Conservation (phyloP, 2,888 invertebrate species). For the Agriopis aurantiaria region DNA sequence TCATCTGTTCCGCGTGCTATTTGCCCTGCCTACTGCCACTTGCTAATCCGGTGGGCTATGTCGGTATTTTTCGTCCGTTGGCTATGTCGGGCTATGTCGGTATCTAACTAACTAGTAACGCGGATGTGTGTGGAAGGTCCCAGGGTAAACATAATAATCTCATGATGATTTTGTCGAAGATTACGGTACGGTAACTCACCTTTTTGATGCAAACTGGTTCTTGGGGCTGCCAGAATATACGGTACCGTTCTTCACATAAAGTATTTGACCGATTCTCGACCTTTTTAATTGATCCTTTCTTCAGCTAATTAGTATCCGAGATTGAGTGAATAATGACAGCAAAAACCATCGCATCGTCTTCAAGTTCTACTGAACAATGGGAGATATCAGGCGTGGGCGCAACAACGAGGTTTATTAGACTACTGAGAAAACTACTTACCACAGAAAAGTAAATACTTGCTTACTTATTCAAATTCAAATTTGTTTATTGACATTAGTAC, state of each 20-base stretch:
- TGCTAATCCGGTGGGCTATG: too few species aligned
- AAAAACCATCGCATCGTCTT: constrained; percentile 45
- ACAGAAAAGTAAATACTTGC: neutral
- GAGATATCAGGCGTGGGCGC: constrained; percentile 74
- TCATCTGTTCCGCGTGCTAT: too few species aligned
- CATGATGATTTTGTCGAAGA: neutral
- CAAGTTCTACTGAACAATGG: constrained; percentile 63
- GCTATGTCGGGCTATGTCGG: too few species aligned
- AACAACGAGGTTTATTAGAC: constrained; percentile 41
- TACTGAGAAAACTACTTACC: constrained; percentile 19
- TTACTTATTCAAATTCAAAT: too few species aligned
- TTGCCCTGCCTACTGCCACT: too few species aligned
- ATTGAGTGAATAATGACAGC: constrained; percentile 41
- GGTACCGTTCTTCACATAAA: neutral
- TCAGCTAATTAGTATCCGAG: neutral
- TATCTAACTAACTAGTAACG: too few species aligned
- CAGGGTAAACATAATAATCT: neutral
- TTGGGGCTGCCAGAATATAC: neutral
- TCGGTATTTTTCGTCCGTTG: too few species aligned
- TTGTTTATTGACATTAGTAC: too few species aligned
- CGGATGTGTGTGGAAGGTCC: too few species aligned
- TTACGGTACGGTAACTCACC: neutral
- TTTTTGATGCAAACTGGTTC: neutral
- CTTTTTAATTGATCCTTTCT: constrained; percentile 3
- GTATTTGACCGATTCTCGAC: neutral